Conservation (phyloP, 37 sponge, comb jelly and placozoan species). For the Amphimedon queenslandica region DNA sequence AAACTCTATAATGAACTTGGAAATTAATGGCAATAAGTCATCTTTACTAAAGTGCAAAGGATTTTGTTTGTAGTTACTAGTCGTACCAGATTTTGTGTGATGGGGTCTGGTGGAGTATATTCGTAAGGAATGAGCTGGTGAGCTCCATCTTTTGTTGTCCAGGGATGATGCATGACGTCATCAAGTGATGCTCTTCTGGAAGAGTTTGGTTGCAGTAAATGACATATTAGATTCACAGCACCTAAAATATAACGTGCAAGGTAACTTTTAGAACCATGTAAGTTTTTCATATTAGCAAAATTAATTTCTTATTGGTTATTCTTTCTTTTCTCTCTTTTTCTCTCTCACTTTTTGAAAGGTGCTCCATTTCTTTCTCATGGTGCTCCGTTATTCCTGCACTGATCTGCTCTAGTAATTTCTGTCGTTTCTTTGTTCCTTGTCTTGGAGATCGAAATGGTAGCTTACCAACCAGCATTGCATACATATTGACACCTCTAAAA, state of each 20-base stretch:
- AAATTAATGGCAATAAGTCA: no score
- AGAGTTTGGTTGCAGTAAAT: slow-evolving; percentile 84
- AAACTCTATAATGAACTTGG: no score
- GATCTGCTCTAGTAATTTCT: slow-evolving; percentile 91
- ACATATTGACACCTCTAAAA: slow-evolving; percentile 95
- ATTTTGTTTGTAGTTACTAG: no score
- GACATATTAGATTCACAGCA: slow-evolving; percentile 23
- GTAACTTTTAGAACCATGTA: not conserved
- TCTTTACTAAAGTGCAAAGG: no score
- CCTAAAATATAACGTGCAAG: not conserved
- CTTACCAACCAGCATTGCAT: slow-evolving; percentile 93
- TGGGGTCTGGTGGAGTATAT: slow-evolving; percentile 46
- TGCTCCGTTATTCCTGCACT: slow-evolving; percentile 67
- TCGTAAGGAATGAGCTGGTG: slow-evolving; percentile 80
- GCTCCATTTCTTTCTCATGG: slow-evolving; percentile 82
- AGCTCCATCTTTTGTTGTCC: slow-evolving; percentile 90
- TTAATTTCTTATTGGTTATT: no score
- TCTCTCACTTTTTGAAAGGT: slow-evolving; percentile 62
- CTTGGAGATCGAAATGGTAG: slow-evolving; percentile 93
- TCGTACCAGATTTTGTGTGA: slow-evolving; percentile 55
- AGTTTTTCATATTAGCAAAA: not conserved
- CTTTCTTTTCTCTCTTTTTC: no score
- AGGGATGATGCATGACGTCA: slow-evolving; percentile 87
- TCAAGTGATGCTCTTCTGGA: slow-evolving; percentile 45
- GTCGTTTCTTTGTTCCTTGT: slow-evolving; percentile 81